A percentile compares a stretch with the other conserved stretches of the same genome.
Evolutionary conservation across 2,113 vertebrate species (phyloP).

Genomic region (Anthoscopus minutus): DNA sequence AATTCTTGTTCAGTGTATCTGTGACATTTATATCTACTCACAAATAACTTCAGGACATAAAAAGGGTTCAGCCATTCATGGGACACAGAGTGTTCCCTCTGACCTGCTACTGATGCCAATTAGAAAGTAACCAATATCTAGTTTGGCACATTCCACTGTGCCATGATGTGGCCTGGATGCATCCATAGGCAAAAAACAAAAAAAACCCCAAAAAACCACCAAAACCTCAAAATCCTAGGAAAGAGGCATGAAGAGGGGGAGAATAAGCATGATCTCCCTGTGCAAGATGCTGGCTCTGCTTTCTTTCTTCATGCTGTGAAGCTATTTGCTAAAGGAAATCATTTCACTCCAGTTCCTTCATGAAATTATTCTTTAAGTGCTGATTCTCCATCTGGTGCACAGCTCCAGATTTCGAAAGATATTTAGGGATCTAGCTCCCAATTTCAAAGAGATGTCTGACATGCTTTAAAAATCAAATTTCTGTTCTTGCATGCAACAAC

Average conservation of each 20-base stretch:
- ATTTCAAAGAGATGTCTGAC: not conserved
- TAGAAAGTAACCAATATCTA: not conserved
- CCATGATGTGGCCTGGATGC: not conserved
- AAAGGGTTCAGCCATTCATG: not conserved
- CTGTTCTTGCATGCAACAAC: not conserved
- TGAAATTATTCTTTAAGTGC: not conserved
- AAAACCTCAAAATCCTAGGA: not conserved
- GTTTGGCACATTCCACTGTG: not conserved
- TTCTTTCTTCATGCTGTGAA: slow-evolving; percentile 1
- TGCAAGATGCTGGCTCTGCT: slow-evolving; percentile 4
- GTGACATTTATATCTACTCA: not conserved
- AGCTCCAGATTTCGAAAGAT: not conserved
- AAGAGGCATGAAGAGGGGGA: not conserved
- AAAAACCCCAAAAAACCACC: not conserved
- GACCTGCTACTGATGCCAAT: not conserved
- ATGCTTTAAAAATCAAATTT: not conserved
- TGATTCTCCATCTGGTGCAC: slow-evolving; percentile 30
- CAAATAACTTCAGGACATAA: not conserved
- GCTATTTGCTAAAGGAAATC: slow-evolving; percentile 35
- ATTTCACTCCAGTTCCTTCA: not conserved
- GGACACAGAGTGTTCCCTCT: not conserved
- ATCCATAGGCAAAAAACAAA: not conserved
- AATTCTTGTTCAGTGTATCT: not conserved
- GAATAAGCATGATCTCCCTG: not conserved
- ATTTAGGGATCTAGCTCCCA: not conserved